Percentiles rank a stretch among this genome's conserved stretches.
Conservation (phyloP, 2,888 invertebrate genomes). For the Noctua janthina region DNA sequence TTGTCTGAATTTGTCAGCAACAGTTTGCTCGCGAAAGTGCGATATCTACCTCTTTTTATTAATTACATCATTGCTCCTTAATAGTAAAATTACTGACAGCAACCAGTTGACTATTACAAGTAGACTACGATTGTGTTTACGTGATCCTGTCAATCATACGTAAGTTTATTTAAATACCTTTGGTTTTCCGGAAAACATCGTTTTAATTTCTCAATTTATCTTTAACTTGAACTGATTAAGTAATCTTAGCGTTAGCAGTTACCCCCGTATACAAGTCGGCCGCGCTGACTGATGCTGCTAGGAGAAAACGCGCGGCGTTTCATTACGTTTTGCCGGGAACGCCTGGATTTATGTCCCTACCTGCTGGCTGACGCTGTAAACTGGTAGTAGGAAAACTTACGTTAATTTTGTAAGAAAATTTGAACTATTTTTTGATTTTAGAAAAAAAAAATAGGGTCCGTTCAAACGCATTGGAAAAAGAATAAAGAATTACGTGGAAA, state of each 20-base stretch:
- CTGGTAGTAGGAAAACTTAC: neutral
- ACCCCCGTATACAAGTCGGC: conserved; percentile 59
- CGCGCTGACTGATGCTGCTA: conserved; percentile 83
- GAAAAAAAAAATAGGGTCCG: neutral
- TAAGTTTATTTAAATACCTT: neutral
- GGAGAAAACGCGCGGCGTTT: conserved; percentile 88
- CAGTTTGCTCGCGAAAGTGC: no score
- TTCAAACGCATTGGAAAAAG: neutral
- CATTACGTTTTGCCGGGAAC: conserved; percentile 87
- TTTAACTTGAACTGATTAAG: conserved; percentile 19
- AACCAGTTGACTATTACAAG: neutral
- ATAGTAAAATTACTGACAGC: neutral
- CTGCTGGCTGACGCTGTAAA: conserved; percentile 40
- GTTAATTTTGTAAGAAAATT: neutral
- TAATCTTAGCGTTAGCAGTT: conserved; percentile 59
- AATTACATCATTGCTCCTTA: neutral
- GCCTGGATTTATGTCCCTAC: conserved; percentile 82
- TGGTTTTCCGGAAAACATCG: neutral
- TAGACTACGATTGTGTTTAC: neutral
- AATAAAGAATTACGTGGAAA: neutral
- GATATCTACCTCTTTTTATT: no score
- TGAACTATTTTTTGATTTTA: neutral
- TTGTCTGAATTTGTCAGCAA: no score
- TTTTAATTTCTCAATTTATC: neutral
- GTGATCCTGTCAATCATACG: neutral